These are phyloP conservation scores for Silurus aristotelis DNA, from an alignment of 2,797 vertebrate genomes.

Conservation along the genomic window DNA sequence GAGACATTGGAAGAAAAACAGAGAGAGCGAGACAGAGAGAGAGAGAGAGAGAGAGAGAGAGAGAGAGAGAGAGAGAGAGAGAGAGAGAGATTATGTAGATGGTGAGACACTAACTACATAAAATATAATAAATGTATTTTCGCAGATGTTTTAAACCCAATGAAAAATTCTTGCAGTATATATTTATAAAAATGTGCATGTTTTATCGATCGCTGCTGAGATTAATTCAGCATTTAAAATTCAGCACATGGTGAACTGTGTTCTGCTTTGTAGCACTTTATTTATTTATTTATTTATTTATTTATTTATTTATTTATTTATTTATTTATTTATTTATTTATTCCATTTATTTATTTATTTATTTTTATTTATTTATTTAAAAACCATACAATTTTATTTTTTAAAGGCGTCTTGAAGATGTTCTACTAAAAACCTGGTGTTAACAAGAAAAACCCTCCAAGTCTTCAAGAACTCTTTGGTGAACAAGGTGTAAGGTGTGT, in stretches of 20 bases:
- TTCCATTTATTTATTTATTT: not conserved
- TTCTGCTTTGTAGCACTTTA: not conserved
- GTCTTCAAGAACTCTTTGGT: not conserved
- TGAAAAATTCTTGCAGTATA: not conserved
- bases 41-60: not conserved
- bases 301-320: not conserved
- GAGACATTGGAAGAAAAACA: not conserved
- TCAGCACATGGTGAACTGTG: not conserved
- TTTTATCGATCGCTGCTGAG: not conserved
- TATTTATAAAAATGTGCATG: conserved; percentile 15
- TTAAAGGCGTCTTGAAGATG: not conserved
- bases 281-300: not conserved
- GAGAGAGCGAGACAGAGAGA: not conserved
- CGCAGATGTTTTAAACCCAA: conserved; percentile 39
- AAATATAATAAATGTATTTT: conserved; percentile 40
- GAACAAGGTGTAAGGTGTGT: conserved; percentile 3
- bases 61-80: not conserved
- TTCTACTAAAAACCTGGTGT: not conserved
- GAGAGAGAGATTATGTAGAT: not conserved
- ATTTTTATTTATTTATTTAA: not conserved
- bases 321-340: not conserved
- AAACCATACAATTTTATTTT: not conserved
- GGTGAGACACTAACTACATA: not conserved
- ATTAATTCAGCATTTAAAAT: not conserved
- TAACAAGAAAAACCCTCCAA: not conserved